Evolutionary conservation across 2,888 invertebrate genomes (phyloP), one percentile per base, ranked within the genome.

Genomic region (Oasisia sp.): DNA sequence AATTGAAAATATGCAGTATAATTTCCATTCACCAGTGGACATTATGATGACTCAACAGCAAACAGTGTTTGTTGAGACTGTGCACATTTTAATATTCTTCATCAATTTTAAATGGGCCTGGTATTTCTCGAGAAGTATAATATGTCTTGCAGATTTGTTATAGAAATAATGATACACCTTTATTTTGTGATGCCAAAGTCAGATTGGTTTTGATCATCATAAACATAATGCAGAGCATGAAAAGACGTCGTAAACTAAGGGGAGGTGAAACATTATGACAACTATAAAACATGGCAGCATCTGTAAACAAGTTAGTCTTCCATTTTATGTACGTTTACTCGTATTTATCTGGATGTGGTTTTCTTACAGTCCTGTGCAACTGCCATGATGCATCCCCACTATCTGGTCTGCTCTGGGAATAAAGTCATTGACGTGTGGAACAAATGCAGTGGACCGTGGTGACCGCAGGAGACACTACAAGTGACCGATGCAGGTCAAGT

Each of bases 371-470:
- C 95, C 0, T 96, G 96, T 94, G 95, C 95, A 8, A 95, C 96
- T 1, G 95, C 96, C 0, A 94, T 94, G n/a, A 94, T 94, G 94
- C 95, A 95, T 92, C 94, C 95, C 5, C 93, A 94, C 1, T 96
- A 95, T 94, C 94, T 95, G 91, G 94, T 95, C 9, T 95, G 95
- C 93, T 94, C 94, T 19, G 95, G 94, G 11, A 91, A 56, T 12
- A 91, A 92, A 50, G 89, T 93, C 8, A 91, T 93, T n/a, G 93
- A 93, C 89, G 91, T 89, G 56, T 92, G 90, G 91, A 89, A 45
- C 50, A 92, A 92, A 19, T 93, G 93, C 90, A 89, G 92, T n/a
- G 93, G 93, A 58, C 58, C 58, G 5, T 58, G 58, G 58, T 58
- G 0, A 91, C 89, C 91, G 93, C 90, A 74, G 91, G n/a, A 91